Evolutionary conservation across 2,888 invertebrate species (phyloP), one percentile per base, ranked within the genome.

Genomic region (Nasonovia ribisnigri): DNA sequence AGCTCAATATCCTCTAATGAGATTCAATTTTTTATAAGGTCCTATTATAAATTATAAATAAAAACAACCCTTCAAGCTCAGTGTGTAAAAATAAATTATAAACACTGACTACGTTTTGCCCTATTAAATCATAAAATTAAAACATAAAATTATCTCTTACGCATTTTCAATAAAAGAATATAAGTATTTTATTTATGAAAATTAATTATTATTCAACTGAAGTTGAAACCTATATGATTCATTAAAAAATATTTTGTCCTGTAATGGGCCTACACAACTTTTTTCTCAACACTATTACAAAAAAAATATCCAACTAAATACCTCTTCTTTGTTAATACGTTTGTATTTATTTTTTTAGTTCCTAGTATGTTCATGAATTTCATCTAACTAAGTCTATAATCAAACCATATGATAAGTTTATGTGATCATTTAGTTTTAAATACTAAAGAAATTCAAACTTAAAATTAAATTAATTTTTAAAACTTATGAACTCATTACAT

Each of bases 21-120:
- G 36, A 43, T 88, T 88, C 24, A 54, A 60, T 90, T 77, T 90
- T 90, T 43, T 90, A 36, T 26, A 48, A 26, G 77, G 36, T 90
- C 11, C 48, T 54, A 26, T n/a, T 51, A 90, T 90, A 90, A 46
- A 67, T 90, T 90, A 60, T 60, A 90, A 90, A 90, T 77, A n/a
- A 90, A 90, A 90, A 90, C 36, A 77, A 90, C 43, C 77, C 67
- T 90, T 90, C 48, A 90, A 90, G 77, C 10, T 13, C 67, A 77
- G 42, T 26, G 36, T 77, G 48, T 90, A 36, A 51, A 24, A 90
- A 90, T 90, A 48, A 90, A 90, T 77, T 77, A 90, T 90, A 77
- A 90, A 90, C 57, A 48, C 46, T 43, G n/a, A 46, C 48, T 90
- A 51, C 13, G 26, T 90, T 36, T 48, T 48, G 6, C 48, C 26